phyloP scores from a whole-genome alignment of 2,888 invertebrate genomes.

The Heliconius ismenius region DNA sequence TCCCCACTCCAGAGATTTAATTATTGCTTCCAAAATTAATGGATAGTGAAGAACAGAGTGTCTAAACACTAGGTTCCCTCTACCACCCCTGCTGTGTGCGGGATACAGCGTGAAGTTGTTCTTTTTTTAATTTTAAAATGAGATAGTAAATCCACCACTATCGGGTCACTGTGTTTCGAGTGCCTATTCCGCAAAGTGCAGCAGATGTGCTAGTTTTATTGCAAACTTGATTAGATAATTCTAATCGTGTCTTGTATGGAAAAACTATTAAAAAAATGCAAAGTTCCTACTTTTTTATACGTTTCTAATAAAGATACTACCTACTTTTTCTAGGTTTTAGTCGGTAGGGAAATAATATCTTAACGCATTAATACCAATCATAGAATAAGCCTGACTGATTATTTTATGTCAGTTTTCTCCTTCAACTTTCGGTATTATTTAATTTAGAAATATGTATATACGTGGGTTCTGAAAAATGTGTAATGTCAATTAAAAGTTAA shows the following conservation, averaged over 20 bases:
- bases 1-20: too few relatives aligned
- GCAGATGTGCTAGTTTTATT: background rate
- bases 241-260: background rate
- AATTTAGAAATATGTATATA: background rate
- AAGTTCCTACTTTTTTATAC: background rate
- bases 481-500: slow-evolving; percentile 32
- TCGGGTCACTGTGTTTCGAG: background rate
- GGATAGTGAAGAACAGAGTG: too few relatives aligned
- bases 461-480: slow-evolving; percentile 22
- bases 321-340: background rate
- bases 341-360: background rate
- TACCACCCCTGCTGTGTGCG: too few relatives aligned
- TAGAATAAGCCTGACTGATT: background rate
- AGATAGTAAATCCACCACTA: background rate
- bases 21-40: too few relatives aligned
- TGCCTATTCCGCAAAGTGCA: background rate
- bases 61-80: too few relatives aligned
- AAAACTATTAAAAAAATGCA: background rate
- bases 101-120: too few relatives aligned
- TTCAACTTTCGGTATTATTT: background rate
- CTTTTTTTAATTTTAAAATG: too few relatives aligned
- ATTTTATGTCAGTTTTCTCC: slow-evolving; percentile 12
- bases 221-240: background rate
- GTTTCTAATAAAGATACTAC: background rate
- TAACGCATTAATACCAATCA: background rate